phyloP scores from a whole-genome alignment of 2,888 invertebrate genomes.

The Sympetrum striolatum region DNA sequence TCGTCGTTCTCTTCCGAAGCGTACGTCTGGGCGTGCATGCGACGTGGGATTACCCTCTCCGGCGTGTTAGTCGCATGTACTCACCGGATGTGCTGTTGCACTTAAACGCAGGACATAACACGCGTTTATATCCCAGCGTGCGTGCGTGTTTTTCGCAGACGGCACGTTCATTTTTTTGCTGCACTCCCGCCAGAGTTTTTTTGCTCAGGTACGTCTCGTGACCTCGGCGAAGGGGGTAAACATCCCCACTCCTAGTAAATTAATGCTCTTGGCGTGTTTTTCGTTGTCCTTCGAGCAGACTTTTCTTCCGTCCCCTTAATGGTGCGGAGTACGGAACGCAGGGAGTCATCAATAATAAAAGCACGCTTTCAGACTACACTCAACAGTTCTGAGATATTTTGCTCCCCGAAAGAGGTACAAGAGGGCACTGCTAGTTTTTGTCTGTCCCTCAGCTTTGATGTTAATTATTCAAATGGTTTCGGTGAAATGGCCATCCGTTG shows the following conservation, averaged over 20 bases:
- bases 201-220: background rate
- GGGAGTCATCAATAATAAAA: background rate
- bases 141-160: background rate
- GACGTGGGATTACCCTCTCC: background rate
- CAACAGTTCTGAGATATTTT: background rate
- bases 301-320: background rate
- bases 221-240: background rate
- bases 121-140: background rate
- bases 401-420: background rate
- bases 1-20: background rate
- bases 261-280: background rate
- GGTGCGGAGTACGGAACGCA: background rate
- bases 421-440: background rate
- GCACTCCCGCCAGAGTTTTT: background rate
- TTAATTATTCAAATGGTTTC: background rate
- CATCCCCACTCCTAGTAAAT: background rate
- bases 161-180: background rate
- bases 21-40: background rate
- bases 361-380: background rate
- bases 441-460: background rate
- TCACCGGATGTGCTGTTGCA: background rate
- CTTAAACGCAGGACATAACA: background rate
- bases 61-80: background rate
- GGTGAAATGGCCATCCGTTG: background rate
- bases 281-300: background rate